These are phyloP conservation scores for Stomorhina lunata DNA, from an alignment of 2,888 invertebrate genomes.

Conservation along the genomic window DNA sequence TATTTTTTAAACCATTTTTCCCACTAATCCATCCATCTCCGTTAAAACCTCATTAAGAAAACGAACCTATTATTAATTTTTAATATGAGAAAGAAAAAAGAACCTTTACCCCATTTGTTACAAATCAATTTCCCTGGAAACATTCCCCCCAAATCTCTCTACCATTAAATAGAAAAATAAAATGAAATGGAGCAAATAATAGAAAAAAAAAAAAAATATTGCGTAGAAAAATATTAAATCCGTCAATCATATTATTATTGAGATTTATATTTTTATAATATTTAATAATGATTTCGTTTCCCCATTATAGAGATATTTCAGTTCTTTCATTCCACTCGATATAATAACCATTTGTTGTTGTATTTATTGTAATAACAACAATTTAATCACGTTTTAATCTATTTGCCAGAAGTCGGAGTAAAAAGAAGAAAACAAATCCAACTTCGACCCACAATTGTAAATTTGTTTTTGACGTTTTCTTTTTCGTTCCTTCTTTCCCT, in stretches of 20 bases:
- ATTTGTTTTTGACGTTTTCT: background rate
- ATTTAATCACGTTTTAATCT: background rate
- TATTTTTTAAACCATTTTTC: no score
- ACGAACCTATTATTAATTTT: no score
- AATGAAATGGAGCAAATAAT: background rate
- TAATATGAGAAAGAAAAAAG: no score
- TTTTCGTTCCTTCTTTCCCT: background rate
- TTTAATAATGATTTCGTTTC: background rate
- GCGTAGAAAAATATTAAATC: background rate
- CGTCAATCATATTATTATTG: background rate
- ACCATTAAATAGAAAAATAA: background rate
- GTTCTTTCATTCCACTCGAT: no score
- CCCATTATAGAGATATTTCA: no score
- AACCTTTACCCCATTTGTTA: no score
- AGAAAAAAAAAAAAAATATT: background rate
- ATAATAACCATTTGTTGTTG: background rate
- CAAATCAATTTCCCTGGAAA: no score
- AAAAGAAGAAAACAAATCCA: background rate
- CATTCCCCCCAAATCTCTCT: no score
- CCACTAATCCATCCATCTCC: no score
- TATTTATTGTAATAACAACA: background rate
- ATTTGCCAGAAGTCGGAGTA: no score
- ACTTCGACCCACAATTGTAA: background rate
- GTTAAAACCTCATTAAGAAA: no score
- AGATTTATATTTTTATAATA: background rate